These are phyloP conservation scores for Lagenorhynchus albirostris DNA, from an alignment of 2,113 vertebrate species.

Conservation along the genomic window DNA sequence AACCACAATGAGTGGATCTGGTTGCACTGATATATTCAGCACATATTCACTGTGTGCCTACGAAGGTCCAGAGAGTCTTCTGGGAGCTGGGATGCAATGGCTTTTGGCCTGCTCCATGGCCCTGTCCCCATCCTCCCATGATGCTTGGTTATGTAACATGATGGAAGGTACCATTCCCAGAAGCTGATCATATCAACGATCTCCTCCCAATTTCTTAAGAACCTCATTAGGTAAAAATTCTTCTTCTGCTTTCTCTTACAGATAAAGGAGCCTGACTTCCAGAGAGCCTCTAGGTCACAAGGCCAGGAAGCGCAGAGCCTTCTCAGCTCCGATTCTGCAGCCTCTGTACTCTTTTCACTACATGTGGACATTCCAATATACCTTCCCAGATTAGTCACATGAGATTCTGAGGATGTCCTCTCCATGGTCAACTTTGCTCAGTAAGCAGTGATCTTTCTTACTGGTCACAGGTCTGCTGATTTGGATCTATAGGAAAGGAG, in stretches of 20 bases:
- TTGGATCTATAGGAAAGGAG: neutral
- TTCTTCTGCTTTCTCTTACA: conserved; percentile 2
- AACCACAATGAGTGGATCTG: neutral
- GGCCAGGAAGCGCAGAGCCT: neutral
- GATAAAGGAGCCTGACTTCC: neutral
- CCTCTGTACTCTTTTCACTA: neutral
- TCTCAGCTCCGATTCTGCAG: neutral
- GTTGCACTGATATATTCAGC: neutral
- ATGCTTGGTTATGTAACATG: conserved; percentile 5
- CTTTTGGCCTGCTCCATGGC: neutral
- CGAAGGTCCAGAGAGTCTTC: neutral
- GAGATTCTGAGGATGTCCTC: neutral
- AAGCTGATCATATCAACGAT: neutral
- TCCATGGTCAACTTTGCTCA: neutral
- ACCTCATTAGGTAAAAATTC: conserved; percentile 12
- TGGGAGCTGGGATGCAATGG: neutral
- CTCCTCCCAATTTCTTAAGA: neutral
- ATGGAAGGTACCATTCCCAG: neutral
- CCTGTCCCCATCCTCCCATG: neutral
- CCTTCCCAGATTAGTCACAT: neutral
- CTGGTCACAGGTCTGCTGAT: neutral
- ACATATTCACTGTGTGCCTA: neutral
- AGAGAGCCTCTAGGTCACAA: neutral
- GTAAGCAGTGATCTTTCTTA: neutral
- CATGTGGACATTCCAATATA: neutral